Percentiles rank a stretch among this genome's conserved stretches.
phyloP scores from a whole-genome alignment of 2,113 vertebrate genomes.

The Stictonetta naevosa region DNA sequence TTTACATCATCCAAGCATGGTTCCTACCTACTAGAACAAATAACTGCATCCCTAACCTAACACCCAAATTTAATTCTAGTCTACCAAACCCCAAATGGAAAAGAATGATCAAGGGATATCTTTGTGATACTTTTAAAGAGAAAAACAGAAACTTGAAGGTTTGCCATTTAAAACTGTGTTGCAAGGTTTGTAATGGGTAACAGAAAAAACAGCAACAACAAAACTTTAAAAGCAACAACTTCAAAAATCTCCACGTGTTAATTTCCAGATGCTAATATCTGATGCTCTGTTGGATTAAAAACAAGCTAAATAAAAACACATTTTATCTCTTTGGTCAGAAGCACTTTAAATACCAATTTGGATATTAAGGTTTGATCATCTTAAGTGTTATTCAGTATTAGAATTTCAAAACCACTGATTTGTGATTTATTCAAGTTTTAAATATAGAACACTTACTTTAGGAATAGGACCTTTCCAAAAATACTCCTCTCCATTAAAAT shows the following conservation, averaged over 20 bases:
- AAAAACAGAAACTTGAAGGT: not conserved
- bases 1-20: not conserved
- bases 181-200: not conserved
- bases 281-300: not conserved
- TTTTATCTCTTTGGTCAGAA: not conserved
- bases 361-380: not conserved
- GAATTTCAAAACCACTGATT: not conserved
- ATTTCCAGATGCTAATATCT: not conserved
- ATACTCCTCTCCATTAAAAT: not conserved
- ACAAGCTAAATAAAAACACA: not conserved
- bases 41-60: not conserved
- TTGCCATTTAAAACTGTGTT: not conserved
- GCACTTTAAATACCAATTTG: not conserved
- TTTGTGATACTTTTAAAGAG: no score
- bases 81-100: not conserved
- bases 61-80: not conserved
- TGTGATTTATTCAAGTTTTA: not conserved
- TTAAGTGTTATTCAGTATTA: not conserved
- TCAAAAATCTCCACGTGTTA: not conserved
- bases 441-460: not conserved
- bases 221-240: not conserved
- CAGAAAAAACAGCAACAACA: not conserved
- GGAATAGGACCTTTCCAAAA: not conserved
- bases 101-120: not conserved
- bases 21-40: not conserved